These are phyloP conservation scores for Solea solea DNA, from an alignment of 2,113 vertebrate species.

Conservation along the genomic window DNA sequence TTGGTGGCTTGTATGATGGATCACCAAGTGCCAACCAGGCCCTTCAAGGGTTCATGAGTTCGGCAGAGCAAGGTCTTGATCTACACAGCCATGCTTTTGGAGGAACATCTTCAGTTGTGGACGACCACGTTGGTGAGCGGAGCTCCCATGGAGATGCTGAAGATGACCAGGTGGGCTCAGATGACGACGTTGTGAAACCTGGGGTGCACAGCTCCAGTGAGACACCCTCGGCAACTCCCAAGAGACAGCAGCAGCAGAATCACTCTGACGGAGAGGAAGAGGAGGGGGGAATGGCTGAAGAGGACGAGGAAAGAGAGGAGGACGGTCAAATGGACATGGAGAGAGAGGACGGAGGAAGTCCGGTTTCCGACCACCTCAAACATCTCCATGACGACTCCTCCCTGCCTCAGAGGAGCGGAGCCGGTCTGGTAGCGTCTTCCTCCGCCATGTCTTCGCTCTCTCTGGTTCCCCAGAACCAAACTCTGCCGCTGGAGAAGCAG, in stretches of 20 bases:
- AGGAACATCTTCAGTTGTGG: slow-evolving; percentile 75
- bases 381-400: slow-evolving; percentile 63
- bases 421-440: slow-evolving; percentile 61
- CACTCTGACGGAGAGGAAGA: slow-evolving; percentile 78
- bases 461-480: slow-evolving; percentile 73
- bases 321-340: slow-evolving; percentile 74
- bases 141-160: slow-evolving; percentile 90
- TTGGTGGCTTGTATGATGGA: slow-evolving; percentile 87
- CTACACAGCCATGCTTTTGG: slow-evolving; percentile 77
- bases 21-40: slow-evolving; percentile 73
- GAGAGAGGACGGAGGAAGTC: slow-evolving; percentile 67
- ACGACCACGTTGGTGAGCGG: slow-evolving; percentile 87
- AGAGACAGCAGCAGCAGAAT: slow-evolving; percentile 64
- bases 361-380: slow-evolving; percentile 65
- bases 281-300: slow-evolving; percentile 68
- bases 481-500: slow-evolving; percentile 86
- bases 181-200: slow-evolving; percentile 85
- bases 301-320: slow-evolving; percentile 73
- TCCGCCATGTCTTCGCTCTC: slow-evolving; percentile 53
- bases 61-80: slow-evolving; percentile 81
- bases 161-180: slow-evolving; percentile 86
- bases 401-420: slow-evolving; percentile 73
- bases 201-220: slow-evolving; percentile 71
- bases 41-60: slow-evolving; percentile 81
- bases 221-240: slow-evolving; percentile 78